These are phyloP conservation scores for Eciton burchellii DNA, from an alignment of 1,140 invertebrate species.

Conservation along the genomic window DNA sequence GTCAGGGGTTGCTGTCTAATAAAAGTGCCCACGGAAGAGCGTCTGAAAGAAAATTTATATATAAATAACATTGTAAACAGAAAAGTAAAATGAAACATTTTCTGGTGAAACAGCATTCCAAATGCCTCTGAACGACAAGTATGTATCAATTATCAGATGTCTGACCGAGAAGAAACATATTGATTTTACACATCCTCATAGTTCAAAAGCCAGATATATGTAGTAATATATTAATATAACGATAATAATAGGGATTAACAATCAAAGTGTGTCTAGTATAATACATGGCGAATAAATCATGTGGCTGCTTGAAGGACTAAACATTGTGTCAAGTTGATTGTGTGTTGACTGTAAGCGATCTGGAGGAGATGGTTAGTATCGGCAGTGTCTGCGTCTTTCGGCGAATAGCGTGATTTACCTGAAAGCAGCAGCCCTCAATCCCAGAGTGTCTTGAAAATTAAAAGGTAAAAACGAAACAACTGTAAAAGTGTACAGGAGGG, in stretches of 20 bases:
- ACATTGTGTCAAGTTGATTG: conserved; percentile 58
- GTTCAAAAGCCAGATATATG: conserved; percentile 53
- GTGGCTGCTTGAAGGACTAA: conserved; percentile 43
- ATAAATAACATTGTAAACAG: not conserved
- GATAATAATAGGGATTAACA: conserved; percentile 53
- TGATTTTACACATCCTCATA: conserved; percentile 13
- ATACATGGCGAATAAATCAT: conserved; percentile 49
- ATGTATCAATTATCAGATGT: not conserved
- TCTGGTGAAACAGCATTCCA: conserved; percentile 29
- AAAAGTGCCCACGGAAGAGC: conserved; percentile 93
- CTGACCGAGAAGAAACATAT: not conserved
- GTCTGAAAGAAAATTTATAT: conserved; percentile 85
- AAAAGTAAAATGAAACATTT: not conserved
- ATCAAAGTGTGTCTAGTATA: conserved; percentile 60
- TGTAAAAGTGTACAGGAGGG: not conserved
- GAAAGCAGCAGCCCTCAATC: conserved; percentile 61
- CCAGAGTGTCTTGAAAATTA: conserved; percentile 37
- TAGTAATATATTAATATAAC: conserved; percentile 34
- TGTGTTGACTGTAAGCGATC: conserved; percentile 62
- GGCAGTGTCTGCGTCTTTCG: conserved; percentile 43
- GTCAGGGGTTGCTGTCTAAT: conserved; percentile 87
- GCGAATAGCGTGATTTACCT: conserved; percentile 67
- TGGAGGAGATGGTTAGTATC: conserved; percentile 30
- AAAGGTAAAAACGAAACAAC: conserved; percentile 16
- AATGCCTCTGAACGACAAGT: conserved; percentile 42